Base-by-base conservation (phyloP, 53 echinoderm and acorn worm species). In the Holothuria leucospilota region DNA sequence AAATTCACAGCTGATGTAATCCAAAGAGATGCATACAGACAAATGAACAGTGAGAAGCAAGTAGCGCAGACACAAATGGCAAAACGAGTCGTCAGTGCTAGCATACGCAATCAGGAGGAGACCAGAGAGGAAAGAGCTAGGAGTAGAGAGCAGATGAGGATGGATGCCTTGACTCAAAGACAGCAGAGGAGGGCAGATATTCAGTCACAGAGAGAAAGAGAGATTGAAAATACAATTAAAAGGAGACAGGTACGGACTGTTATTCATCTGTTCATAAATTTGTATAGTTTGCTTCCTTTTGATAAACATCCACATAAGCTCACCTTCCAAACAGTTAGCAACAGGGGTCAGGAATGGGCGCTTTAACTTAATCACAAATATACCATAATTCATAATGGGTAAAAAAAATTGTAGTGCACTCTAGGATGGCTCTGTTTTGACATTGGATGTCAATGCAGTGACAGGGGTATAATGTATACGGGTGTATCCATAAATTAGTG, bases 1-100 rank as follows among this genome's bases (percentile, higher is more conserved):
- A 91, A 89, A 75, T 96, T 86, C 63, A 58, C 93, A 20, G 94
- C 93, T 1, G 96, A 94, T 59, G 91, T 96, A 20, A 87, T 85
- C 30, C 89, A 93, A 49, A 85, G 94, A 20, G 96, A 96, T 52
- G 84, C 93, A 51, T 91, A 93, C 60, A 82, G 96, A 26, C 94
- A 94, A 56, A 85, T 77, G 27, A 91, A 91, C 86, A 89, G 88
- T 18, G 91, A 94, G 51, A 89, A 83, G 23, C 94, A 96, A 59
- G 52, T 94, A 49, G 63, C 82, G 28, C 62, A 66, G 29, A 73
- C 93, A 51, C 85, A 89, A 29, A 60, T 85, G 7, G 93, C 94
- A 0, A 99, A 99, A 83, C 85, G 89, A 0, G 91, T 92, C 0
- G 90, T 94, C 66, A 95, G 89, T 52, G 77, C 81, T 60, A 92